Evolutionary conservation across 2,113 vertebrate genomes (phyloP).

Genomic region (Micronycteris hirsuta): DNA sequence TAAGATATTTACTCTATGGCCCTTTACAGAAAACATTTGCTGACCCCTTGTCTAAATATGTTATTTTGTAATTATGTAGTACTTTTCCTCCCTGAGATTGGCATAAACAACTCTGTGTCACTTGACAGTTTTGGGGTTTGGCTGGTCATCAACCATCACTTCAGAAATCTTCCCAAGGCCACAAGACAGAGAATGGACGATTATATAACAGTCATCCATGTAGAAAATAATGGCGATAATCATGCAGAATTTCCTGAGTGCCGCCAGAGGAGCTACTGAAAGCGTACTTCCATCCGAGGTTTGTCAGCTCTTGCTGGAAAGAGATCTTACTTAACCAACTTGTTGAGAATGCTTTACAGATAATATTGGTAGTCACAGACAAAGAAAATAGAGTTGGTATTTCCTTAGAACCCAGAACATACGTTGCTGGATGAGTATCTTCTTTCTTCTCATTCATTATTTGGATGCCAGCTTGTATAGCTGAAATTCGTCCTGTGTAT

Average conservation of each 20-base stretch:
- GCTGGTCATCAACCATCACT: conserved; percentile 51
- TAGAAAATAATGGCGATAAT: conserved; percentile 52
- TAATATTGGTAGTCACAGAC: conserved; percentile 36
- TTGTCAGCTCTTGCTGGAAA: conserved; percentile 50
- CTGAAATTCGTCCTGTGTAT: conserved; percentile 39
- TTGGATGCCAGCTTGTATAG: conserved; percentile 15
- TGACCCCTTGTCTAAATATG: conserved; percentile 46
- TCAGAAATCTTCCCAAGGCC: conserved; percentile 54
- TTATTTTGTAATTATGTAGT: conserved; percentile 68
- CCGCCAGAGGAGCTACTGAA: conserved; percentile 60
- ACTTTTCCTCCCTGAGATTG: conserved; percentile 66
- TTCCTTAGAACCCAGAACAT: conserved; percentile 49
- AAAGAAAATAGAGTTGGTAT: conserved; percentile 36
- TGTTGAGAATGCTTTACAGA: conserved; percentile 60
- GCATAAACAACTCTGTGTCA: conserved; percentile 64
- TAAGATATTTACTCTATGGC: conserved; percentile 48
- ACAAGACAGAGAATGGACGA: conserved; percentile 50
- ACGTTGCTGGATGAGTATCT: conserved; percentile 46
- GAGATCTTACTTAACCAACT: conserved; percentile 65
- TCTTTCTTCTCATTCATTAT: conserved; percentile 50
- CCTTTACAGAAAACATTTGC: conserved; percentile 47
- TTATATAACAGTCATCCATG: conserved; percentile 58
- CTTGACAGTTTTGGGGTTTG: conserved; percentile 62
- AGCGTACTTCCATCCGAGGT: conserved; percentile 51
- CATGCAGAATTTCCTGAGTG: conserved; percentile 57